phyloP scores from a whole-genome alignment of 2,113 vertebrate species.

The Myodes glareolus region DNA sequence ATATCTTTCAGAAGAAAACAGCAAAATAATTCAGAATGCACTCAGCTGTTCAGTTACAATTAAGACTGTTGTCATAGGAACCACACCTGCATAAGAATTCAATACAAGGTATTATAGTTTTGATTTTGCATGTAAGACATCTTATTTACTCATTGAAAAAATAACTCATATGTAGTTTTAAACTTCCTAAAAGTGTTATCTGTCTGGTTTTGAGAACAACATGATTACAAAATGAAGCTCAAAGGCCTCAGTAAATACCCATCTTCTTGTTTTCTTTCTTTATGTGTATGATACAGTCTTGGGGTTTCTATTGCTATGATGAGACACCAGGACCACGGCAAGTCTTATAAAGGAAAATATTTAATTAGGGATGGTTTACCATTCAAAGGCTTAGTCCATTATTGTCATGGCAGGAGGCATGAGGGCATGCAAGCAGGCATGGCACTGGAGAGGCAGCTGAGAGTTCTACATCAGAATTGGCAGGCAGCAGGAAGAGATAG shows the following conservation, averaged over 20 bases:
- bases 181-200: conserved; percentile 30
- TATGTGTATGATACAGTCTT: background rate
- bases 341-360: background rate
- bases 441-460: background rate
- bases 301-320: background rate
- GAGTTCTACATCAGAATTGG: background rate
- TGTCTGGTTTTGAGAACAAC: background rate
- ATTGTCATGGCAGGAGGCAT: background rate
- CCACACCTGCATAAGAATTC: conserved; percentile 62
- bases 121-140: conserved; percentile 60
- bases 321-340: background rate
- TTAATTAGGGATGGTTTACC: background rate
- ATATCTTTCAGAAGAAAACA: conserved; percentile 28
- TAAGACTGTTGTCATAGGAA: conserved; percentile 57
- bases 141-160: background rate
- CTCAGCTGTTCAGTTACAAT: conserved; percentile 59
- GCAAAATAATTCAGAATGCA: conserved; percentile 1
- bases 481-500: background rate
- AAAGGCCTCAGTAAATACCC: conserved; percentile 59
- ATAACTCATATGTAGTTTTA: background rate
- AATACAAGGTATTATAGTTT: conserved; percentile 56
- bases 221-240: conserved; percentile 52
- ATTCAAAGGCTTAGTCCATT: background rate
- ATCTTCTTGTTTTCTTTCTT: conserved; percentile 37
- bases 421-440: background rate